Percentiles rank a stretch among this genome's conserved stretches.
Evolutionary conservation across 1,140 invertebrate genomes (phyloP).

Genomic region (Drosophila arawakana): DNA sequence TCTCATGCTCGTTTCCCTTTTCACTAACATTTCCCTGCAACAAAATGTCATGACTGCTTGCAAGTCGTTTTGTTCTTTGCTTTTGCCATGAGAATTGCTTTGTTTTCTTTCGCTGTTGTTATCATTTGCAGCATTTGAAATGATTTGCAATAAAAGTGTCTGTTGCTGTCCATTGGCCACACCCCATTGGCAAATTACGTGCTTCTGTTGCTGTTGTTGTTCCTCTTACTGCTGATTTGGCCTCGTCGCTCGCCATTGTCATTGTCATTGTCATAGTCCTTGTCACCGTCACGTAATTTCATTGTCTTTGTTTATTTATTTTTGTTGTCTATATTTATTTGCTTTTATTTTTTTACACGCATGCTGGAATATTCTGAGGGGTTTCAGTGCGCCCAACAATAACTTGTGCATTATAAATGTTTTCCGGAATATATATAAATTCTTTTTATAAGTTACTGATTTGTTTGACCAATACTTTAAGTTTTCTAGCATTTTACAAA

Average conservation of each 20-base stretch:
- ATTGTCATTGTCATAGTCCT: constrained; percentile 59
- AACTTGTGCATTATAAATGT: background rate
- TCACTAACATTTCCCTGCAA: constrained; percentile 45
- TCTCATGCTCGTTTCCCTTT: background rate
- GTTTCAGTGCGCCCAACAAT: constrained; percentile 1
- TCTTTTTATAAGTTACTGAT: background rate
- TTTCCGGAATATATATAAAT: background rate
- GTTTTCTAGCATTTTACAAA: no score
- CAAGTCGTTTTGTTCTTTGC: constrained; percentile 36
- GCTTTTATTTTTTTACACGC: constrained; percentile 34
- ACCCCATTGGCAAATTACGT: constrained; percentile 78
- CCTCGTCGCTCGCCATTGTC: constrained; percentile 17
- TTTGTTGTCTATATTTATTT: constrained; percentile 48
- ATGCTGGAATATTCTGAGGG: constrained; percentile 22
- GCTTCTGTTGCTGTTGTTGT: constrained; percentile 42
- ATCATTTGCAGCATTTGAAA: constrained; percentile 81
- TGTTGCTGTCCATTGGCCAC: constrained; percentile 72
- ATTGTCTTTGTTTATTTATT: constrained; percentile 72
- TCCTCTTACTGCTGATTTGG: background rate
- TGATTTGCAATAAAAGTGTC: constrained; percentile 82
- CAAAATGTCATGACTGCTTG: constrained; percentile 69
- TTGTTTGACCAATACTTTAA: no score
- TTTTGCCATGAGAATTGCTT: constrained; percentile 31
- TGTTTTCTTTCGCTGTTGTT: constrained; percentile 55
- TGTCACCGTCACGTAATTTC: constrained; percentile 76